Conservation (phyloP, 2,797 vertebrate genomes). For the Enteromius argenteus region DNA sequence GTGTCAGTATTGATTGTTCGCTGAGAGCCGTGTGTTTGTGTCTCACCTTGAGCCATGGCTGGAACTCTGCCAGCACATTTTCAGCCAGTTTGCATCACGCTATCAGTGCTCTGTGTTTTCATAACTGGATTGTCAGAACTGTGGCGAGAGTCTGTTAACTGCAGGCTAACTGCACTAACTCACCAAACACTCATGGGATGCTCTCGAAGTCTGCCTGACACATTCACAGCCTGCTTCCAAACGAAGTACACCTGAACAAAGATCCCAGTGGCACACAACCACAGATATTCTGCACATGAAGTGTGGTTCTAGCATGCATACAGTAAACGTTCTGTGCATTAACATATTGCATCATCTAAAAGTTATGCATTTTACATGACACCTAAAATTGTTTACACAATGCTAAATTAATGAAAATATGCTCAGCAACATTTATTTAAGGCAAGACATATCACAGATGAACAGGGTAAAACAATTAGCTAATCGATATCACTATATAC, state of each 20-base stretch:
- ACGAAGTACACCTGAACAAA: conserved; percentile 23
- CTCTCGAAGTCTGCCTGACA: conserved; percentile 36
- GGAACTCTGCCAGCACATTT: conserved; percentile 75
- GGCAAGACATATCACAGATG: too few relatives aligned
- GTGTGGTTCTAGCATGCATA: neutral
- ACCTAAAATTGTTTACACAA: neutral
- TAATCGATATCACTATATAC: too few relatives aligned
- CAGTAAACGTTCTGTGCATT: too few relatives aligned
- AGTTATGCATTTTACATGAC: neutral
- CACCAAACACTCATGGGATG: conserved; percentile 45
- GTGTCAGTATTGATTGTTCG: conserved; percentile 69
- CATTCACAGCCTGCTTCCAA: conserved; percentile 10
- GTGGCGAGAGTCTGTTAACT: conserved; percentile 64
- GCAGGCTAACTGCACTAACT: conserved; percentile 60
- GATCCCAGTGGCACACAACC: neutral
- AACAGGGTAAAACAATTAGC: too few relatives aligned
- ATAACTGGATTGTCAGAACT: conserved; percentile 78
- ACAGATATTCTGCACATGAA: neutral
- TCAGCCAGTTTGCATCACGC: conserved; percentile 77
- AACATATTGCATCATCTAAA: neutral
- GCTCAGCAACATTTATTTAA: too few relatives aligned
- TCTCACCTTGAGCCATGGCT: conserved; percentile 81
- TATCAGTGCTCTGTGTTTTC: conserved; percentile 74
- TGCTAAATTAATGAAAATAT: too few relatives aligned
- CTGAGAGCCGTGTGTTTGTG: conserved; percentile 65